Evolutionary conservation across 1,140 invertebrate species (phyloP), one percentile per base, ranked within the genome.

Genomic region (Pseudoatta argentina): DNA sequence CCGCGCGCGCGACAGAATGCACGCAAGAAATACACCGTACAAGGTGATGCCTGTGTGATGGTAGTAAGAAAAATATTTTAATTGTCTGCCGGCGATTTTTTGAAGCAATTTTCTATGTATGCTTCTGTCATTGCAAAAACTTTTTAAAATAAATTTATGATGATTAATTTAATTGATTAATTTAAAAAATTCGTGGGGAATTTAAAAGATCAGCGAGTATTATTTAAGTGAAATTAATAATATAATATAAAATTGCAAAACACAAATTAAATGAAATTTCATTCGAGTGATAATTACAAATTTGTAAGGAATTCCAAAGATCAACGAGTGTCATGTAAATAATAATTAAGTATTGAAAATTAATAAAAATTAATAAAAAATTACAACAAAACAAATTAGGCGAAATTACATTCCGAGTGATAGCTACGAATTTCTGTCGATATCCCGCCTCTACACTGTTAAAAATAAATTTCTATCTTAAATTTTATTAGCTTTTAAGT

Each of bases 1-100:
- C 44, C 18, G 71, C 53, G 79, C 24, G 24, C 10, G 39, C 71
- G 71, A 34, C 71, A 10, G n/a, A 78, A 34, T 67, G 44, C 61
- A 51, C 27, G 59, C 30, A n/a, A 34, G 63, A 66, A 66, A 12
- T 12, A 2, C 18, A 12, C 16, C 27, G n/a, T 24, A 16, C 21
- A 61, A 61, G 24, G 34, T 39, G 16, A 44, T 27, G 10, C 5
- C 14, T 24, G 24, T 24, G 24, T 24, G 24, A 24, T 24, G 24
- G 44, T 6, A 21, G 14, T 16, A 12, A 82, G 30, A 73, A 59
- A 72, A 69, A 69, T 39, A 12, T 3, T 10, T 55, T 18, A 73
- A 63, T 63, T 48, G 16, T 51, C 3, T n/a, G 16, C 34, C 24
- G 66, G 30, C 5, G 1, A n/a, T 34, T 48, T 34, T 48, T 57